phyloP scores from a whole-genome alignment of 2,113 vertebrate species.

The Prietella phreatophila region DNA sequence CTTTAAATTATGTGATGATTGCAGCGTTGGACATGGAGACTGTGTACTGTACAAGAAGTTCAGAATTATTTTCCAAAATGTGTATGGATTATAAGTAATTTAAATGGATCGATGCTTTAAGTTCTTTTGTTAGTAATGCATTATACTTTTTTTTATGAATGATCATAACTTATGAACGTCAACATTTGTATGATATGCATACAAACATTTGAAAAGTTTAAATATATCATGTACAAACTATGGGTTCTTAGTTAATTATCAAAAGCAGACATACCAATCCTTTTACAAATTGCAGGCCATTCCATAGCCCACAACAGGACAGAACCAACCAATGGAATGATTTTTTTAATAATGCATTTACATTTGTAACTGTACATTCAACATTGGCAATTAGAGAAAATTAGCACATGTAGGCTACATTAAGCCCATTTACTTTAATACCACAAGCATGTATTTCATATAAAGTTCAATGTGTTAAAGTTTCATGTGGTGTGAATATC shows the following conservation, averaged over 20 bases:
- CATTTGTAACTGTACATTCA: not conserved
- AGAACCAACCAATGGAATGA: not conserved
- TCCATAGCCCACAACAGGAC: not conserved
- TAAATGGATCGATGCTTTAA: not conserved
- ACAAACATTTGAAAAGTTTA: too few species aligned
- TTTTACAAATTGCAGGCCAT: not conserved
- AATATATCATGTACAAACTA: too few species aligned
- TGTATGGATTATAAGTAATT: not conserved
- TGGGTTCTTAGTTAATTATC: too few species aligned
- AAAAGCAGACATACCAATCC: not conserved
- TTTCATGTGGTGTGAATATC: not conserved
- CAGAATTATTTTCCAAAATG: not conserved
- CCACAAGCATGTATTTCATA: not conserved
- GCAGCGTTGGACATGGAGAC: not conserved
- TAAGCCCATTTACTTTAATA: not conserved
- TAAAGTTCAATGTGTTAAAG: not conserved
- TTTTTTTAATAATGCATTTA: not conserved
- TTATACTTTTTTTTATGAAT: not conserved
- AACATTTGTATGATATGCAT: too few species aligned
- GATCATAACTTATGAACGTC: too few species aligned
- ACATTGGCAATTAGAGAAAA: not conserved
- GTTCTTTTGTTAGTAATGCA: not conserved
- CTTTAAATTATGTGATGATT: not conserved
- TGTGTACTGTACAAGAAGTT: not conserved
- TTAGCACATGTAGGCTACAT: not conserved